A percentile compares a stretch with the other conserved stretches of the same genome.
Conservation (phyloP, 2,888 invertebrate genomes). For the Branchipolynoe longqiensis region DNA sequence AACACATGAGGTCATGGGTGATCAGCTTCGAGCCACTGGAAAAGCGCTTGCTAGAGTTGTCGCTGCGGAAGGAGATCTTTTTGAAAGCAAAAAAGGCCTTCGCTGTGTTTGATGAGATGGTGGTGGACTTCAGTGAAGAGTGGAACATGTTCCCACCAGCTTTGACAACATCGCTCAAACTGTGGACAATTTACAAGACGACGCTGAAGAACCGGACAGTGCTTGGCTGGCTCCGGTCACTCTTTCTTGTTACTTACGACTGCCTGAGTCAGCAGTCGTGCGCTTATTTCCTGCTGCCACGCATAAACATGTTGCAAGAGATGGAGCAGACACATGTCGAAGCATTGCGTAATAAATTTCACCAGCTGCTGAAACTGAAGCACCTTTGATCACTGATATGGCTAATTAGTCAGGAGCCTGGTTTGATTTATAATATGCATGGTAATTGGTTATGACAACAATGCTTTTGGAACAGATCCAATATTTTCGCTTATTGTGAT, state of each 20-base stretch:
- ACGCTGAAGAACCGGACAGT: slow-evolving; percentile 25
- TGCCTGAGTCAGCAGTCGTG: slow-evolving; percentile 8
- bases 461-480: too few species aligned
- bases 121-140: neutral
- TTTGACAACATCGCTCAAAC: slow-evolving; percentile 30
- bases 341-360: slow-evolving; percentile 9
- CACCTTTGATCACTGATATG: too few species aligned
- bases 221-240: slow-evolving; percentile 27
- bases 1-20: slow-evolving; percentile 14
- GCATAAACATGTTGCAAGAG: slow-evolving; percentile 28
- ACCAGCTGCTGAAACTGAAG: neutral
- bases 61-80: slow-evolving; percentile 1
- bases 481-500: neutral
- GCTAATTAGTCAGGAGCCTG: too few species aligned
- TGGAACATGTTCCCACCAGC: slow-evolving; percentile 13
- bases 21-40: slow-evolving; percentile 44
- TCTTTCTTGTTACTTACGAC: neutral
- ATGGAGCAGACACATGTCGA: slow-evolving; percentile 10
- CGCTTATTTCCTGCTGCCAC: slow-evolving; percentile 36
- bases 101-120: slow-evolving; percentile 26
- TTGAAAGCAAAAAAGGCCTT: neutral
- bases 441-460: too few species aligned
- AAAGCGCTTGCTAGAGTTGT: slow-evolving; percentile 5
- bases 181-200: slow-evolving; percentile 44
- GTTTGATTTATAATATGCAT: too few species aligned